Base-by-base conservation (phyloP, 2,113 vertebrate genomes). In the Columbina picui region DNA sequence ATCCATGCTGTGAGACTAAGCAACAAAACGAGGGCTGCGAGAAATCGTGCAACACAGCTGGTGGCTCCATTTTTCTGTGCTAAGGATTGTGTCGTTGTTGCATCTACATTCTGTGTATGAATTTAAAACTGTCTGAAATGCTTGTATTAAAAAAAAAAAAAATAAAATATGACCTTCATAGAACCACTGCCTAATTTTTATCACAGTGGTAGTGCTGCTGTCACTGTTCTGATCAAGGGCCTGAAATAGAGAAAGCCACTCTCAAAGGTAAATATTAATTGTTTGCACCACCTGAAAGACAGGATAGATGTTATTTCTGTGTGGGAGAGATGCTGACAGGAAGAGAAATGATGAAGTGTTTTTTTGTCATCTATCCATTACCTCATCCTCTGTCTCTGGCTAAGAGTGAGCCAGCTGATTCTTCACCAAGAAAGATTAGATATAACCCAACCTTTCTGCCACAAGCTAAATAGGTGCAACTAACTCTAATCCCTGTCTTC, bases 21-120 rank as follows among this genome's bases (percentile, higher is more conserved):
- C 47, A 53, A 19, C 17, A 45, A 34, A 67, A 10, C 0, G 1
- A 71, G 59, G 52, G 45, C 43, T 36, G 43, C 1, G 2, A 70
- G 32, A 65, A 67, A 27, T 23, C 1, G 0, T 6, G 3, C 2
- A 1, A 8, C 5, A 26, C 15, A 80, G 43, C 47, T 45, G 61
- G 30, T 7, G 27, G 41, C 29, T 76, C 39, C 25, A 2, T 13
- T 83, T 34, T 55, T 52, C 39, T 0, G 0, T 34, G 32, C n/a
- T 49, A 36, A 47, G 16, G 29, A 12, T n/a, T 50, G 5, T 39
- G 27, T 20, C 80, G 55, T 25, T 43, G 32, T 3, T 22, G 2
- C 41, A 10, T 20, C 11, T 34, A n/a, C 16, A 1, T 34, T 86
- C 25, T 64, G 4, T 13, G 7, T 14, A 45, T 20, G 34, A 68